Evolutionary conservation across 2,113 vertebrate species (phyloP), one percentile per base, ranked within the genome.

Genomic region (Heterochromis multidens): DNA sequence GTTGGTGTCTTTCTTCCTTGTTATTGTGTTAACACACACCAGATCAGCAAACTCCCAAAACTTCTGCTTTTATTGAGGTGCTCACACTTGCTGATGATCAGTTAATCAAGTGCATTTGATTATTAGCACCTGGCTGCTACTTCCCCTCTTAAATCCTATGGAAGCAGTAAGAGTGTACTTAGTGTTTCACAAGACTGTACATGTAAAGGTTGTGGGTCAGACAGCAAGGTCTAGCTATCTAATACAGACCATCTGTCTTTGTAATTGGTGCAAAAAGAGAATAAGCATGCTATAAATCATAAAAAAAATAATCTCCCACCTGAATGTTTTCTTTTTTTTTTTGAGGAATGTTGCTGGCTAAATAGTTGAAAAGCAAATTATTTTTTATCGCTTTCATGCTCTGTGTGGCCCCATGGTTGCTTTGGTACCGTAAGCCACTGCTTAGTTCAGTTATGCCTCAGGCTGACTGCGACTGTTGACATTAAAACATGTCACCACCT

Each of bases 401-500:
- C n/a, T 33, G 17, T 80, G 72, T 81, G n/a, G 57, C 74, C 35
- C 33, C 3, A 2, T 21, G 37, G 60, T 82, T 80, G 62, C 61
- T 67, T 81, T 67, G 27, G 37, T 35, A 83, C 49, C 5, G 43
- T 46, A 56, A 67, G 46, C 8, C 57, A 35, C 40, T 3, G 19
- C 63, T 63, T 54, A 56, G 43, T 77, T 52, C 70, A 46, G 77
- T 49, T 46, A 8, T 43, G 84, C 86, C 82, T 65, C 27, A 25
- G 81, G 77, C 65, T 1, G 3, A 37, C 62, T 72, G 70, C 23
- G 14, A 60, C 74, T 61, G 79, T 65, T 19, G 79, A 40, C 78
- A 61, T 80, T n/a, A 82, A 77, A 81, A 88, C 27, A 80, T 49
- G 43, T 86, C 86, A 84, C n/a, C 72, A 6, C 57, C 61, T 58